phyloP scores from a whole-genome alignment of 1,140 invertebrate species.

The Anagrus nilaparvatae region DNA sequence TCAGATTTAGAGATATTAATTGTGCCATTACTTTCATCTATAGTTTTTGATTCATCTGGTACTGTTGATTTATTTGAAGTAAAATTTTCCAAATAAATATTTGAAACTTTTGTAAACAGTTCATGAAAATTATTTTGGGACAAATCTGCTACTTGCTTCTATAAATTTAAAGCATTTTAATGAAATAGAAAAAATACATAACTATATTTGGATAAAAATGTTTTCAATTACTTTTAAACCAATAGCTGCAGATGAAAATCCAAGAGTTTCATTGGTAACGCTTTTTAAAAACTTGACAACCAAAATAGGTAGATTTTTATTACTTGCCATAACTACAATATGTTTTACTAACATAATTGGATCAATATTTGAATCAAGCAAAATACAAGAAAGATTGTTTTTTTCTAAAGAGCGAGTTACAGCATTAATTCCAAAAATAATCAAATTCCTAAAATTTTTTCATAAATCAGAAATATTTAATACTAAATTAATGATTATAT shows the following conservation, averaged over 20 bases:
- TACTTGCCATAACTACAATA: constrained; percentile 31
- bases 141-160: constrained; percentile 17
- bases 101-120: constrained; percentile 19
- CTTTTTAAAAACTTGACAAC: constrained; percentile 29
- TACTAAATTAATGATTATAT: background rate
- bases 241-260: constrained; percentile 28
- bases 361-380: constrained; percentile 32
- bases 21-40: background rate
- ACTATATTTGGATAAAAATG: background rate
- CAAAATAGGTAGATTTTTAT: constrained; percentile 30
- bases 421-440: constrained; percentile 34
- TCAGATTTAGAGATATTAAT: too few species aligned
- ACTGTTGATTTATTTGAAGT: constrained; percentile 7
- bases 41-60: constrained; percentile 6
- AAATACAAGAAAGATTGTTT: constrained; percentile 24
- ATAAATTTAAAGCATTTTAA: background rate
- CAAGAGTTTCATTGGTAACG: constrained; percentile 23
- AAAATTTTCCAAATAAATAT: constrained; percentile 16
- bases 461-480: background rate
- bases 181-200: background rate
- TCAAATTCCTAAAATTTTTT: constrained; percentile 23
- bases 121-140: constrained; percentile 20
- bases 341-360: constrained; percentile 33
- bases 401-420: constrained; percentile 34
- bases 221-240: constrained; percentile 28